These are phyloP conservation scores for Odontophorus gujanensis DNA, from an alignment of 2,113 vertebrate genomes.

Conservation along the genomic window DNA sequence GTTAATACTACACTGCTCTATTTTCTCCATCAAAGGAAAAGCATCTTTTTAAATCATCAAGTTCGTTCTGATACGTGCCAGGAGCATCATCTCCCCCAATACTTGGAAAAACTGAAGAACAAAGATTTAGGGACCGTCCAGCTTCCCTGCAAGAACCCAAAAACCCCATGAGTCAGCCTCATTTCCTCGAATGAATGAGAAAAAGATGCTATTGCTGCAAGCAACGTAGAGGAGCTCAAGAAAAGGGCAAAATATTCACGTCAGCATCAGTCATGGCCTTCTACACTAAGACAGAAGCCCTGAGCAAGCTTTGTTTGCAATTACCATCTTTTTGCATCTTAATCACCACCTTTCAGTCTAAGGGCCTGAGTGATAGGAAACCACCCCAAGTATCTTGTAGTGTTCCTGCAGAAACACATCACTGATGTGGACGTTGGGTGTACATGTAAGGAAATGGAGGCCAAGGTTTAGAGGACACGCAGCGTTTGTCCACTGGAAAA, in stretches of 20 bases:
- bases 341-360: too few relatives aligned
- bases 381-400: too few relatives aligned
- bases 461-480: not conserved
- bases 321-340: too few relatives aligned
- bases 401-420: too few relatives aligned
- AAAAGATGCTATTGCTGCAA: too few relatives aligned
- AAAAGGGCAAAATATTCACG: too few relatives aligned
- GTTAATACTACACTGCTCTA: fast-evolving
- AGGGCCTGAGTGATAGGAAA: too few relatives aligned
- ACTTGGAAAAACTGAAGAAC: not conserved
- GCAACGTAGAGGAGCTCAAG: too few relatives aligned
- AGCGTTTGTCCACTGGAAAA: not conserved
- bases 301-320: too few relatives aligned
- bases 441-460: not conserved
- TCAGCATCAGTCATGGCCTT: too few relatives aligned
- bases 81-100: fast-evolving
- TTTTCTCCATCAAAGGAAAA: not conserved
- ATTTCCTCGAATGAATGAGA: not conserved
- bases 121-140: not conserved
- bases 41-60: not conserved
- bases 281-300: too few relatives aligned
- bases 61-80: not conserved
- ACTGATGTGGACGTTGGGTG: too few relatives aligned
- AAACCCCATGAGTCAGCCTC: fast-evolving
- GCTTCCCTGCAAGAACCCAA: not conserved